phyloP scores from a whole-genome alignment of 2,797 vertebrate genomes.

The Poecilia gillii region DNA sequence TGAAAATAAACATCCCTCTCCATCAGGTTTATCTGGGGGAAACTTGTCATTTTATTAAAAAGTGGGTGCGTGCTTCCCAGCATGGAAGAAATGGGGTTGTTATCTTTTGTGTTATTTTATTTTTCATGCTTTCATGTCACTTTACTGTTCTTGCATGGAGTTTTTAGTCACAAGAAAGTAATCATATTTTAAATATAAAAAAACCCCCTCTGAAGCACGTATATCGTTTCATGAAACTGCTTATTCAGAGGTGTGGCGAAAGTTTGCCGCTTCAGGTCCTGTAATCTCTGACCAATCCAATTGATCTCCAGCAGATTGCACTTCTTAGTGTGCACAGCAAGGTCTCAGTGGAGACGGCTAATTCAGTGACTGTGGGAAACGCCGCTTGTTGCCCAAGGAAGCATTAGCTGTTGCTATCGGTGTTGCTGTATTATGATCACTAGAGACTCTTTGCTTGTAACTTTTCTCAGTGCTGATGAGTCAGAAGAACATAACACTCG shows the following conservation, averaged over 20 bases:
- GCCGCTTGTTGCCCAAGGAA: slow-evolving; percentile 54
- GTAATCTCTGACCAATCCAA: slow-evolving; percentile 82
- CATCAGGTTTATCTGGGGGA: slow-evolving; percentile 49
- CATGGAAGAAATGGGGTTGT: slow-evolving; percentile 11
- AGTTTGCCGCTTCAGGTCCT: slow-evolving; percentile 47
- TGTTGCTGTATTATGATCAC: slow-evolving; percentile 62
- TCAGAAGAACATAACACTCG: slow-evolving; percentile 70
- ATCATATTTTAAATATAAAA: slow-evolving; percentile 15
- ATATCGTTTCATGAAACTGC: slow-evolving; percentile 18
- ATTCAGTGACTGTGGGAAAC: slow-evolving; percentile 55
- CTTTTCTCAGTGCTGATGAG: slow-evolving; percentile 61
- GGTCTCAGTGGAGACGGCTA: slow-evolving; percentile 56
- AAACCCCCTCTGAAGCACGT: slow-evolving; percentile 25
- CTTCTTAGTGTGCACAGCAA: slow-evolving; percentile 63
- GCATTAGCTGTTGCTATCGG: slow-evolving; percentile 34
- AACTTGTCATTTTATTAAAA: slow-evolving; percentile 36
- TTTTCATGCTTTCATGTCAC: background rate
- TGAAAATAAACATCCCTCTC: slow-evolving; percentile 48
- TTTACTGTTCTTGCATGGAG: background rate
- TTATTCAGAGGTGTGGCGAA: slow-evolving; percentile 17
- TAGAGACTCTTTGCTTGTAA: slow-evolving; percentile 50
- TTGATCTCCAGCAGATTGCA: slow-evolving; percentile 77
- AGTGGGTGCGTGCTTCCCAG: slow-evolving; percentile 21
- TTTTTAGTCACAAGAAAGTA: slow-evolving; percentile 23
- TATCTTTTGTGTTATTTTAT: slow-evolving; percentile 20